phyloP scores from a whole-genome alignment of 2,113 vertebrate species.

The Psephotus haematonotus region DNA sequence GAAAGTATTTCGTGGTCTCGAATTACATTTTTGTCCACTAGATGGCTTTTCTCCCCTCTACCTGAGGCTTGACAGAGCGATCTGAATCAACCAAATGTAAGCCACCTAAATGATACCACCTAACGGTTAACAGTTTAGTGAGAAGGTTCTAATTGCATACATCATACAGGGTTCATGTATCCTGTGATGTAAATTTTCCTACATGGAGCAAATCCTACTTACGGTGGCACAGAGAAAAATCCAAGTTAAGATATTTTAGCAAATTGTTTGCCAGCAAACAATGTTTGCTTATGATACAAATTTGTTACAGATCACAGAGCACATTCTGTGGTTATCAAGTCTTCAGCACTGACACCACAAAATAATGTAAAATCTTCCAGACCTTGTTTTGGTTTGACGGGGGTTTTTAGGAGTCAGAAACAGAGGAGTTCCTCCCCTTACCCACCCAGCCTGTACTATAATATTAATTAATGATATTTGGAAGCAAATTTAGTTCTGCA shows the following conservation, averaged over 20 bases:
- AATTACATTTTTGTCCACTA: constrained; percentile 55
- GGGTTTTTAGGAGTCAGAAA: not conserved
- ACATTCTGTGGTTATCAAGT: not conserved
- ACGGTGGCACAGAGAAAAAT: not conserved
- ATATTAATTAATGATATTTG: constrained; percentile 54
- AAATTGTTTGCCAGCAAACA: not conserved
- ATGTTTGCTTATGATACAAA: not conserved
- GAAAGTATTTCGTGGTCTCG: not conserved
- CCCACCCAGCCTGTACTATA: not conserved
- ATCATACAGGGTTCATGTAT: not conserved
- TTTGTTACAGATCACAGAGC: not conserved
- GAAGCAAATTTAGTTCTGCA: constrained; percentile 42
- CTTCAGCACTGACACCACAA: not conserved
- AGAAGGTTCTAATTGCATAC: not conserved
- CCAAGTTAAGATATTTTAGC: not conserved
- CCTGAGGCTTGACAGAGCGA: not conserved
- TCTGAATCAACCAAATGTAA: not conserved
- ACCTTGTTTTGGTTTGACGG: constrained; percentile 17
- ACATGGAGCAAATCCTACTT: rapidly evolving
- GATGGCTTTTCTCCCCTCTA: constrained; percentile 16
- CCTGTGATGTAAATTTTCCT: not conserved
- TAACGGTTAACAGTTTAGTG: not conserved
- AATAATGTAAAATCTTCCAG: not conserved
- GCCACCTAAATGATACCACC: not conserved
- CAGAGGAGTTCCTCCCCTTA: not conserved